Percentiles rank a stretch among this genome's conserved stretches.
These are phyloP conservation scores for Calypte anna DNA, from an alignment of 2,113 vertebrate species.

Conservation along the genomic window DNA sequence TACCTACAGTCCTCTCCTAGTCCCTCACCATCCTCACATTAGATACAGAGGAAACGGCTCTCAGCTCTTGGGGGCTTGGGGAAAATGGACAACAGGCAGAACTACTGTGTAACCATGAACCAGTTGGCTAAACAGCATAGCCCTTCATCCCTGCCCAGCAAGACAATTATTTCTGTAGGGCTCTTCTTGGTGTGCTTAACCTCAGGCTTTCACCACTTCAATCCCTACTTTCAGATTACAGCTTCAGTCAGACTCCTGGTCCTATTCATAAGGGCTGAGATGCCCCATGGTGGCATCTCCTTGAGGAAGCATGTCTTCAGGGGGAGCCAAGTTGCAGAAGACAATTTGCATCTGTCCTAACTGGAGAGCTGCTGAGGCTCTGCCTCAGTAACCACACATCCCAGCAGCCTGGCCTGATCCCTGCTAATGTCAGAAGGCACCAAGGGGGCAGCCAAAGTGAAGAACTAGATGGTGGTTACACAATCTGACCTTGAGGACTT, in stretches of 20 bases:
- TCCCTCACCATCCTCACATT: neutral
- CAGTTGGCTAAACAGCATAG: neutral
- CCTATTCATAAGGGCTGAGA: neutral
- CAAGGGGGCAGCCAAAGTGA: neutral
- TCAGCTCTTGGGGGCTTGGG: neutral
- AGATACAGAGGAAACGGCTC: neutral
- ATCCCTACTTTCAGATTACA: neutral
- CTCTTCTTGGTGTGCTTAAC: neutral
- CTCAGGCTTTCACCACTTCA: neutral
- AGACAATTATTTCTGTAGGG: neutral
- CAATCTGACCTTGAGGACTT: neutral
- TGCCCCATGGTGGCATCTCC: neutral
- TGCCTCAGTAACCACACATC: neutral
- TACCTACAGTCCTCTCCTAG: neutral
- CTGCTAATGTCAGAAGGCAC: neutral
- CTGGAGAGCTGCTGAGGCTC: neutral
- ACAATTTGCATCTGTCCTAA: neutral
- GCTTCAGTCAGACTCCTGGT: neutral
- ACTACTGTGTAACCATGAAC: neutral
- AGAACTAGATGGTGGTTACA: neutral
- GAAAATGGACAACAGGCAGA: neutral
- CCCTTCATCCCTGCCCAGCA: neutral
- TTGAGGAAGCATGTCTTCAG: neutral
- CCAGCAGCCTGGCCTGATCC: neutral
- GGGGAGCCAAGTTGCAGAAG: neutral